phyloP scores from a whole-genome alignment of 2,888 invertebrate genomes.

The Muscina levida region DNA sequence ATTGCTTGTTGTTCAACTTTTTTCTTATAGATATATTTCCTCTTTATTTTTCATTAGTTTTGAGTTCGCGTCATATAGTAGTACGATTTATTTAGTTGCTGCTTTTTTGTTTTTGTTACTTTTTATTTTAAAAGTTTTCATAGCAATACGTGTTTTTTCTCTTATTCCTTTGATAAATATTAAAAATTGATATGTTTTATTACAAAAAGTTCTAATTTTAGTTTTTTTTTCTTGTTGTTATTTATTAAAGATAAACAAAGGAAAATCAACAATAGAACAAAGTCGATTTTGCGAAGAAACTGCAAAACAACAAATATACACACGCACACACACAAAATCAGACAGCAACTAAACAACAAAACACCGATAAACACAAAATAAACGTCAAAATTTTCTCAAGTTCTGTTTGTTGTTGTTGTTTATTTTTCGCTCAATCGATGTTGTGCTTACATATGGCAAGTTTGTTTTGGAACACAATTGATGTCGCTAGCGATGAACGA shows the following conservation, averaged over 20 bases:
- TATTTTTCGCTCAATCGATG: no score
- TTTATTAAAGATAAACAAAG: not conserved
- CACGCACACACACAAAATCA: not conserved
- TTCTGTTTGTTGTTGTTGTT: no score
- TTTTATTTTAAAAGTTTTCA: not conserved
- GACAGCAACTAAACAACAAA: constrained; percentile 40
- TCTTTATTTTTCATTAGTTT: constrained; percentile 19
- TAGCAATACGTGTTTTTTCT: not conserved
- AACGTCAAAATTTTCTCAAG: constrained; percentile 47
- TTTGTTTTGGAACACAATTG: no score
- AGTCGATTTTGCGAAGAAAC: constrained; percentile 1
- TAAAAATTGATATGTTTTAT: constrained; percentile 21
- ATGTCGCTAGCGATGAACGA: no score
- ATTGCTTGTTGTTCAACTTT: constrained; percentile 11
- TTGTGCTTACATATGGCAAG: no score
- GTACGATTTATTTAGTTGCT: not conserved
- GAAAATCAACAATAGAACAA: not conserved
- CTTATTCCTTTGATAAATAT: not conserved
- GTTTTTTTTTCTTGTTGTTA: no score
- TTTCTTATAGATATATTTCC: constrained; percentile 26
- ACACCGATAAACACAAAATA: constrained; percentile 3
- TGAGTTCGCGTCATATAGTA: no score
- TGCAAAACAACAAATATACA: not conserved
- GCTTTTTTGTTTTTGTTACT: constrained; percentile 27
- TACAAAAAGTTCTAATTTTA: constrained; percentile 4